phyloP scores from a whole-genome alignment of 2,888 invertebrate species.

The Diadegma fenestrale region DNA sequence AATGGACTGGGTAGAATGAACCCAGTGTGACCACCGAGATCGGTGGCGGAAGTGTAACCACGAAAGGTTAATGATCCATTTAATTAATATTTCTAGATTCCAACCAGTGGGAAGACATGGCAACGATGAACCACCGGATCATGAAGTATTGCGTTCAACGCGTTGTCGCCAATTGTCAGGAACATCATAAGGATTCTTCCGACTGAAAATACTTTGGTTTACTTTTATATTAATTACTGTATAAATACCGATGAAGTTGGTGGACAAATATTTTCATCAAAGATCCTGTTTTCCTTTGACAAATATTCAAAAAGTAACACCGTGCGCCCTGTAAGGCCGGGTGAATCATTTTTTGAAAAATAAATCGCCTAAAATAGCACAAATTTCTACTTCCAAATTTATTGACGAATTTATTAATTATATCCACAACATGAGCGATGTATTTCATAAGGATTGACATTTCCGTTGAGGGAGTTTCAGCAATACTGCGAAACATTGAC shows the following conservation, averaged over 20 bases:
- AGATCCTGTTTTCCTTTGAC: neutral
- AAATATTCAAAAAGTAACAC: neutral
- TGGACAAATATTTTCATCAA: slow-evolving; percentile 31
- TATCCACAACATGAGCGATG: neutral
- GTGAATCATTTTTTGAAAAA: neutral
- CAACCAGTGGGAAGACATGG: slow-evolving; percentile 71
- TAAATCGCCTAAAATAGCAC: neutral
- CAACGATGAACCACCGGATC: slow-evolving; percentile 76
- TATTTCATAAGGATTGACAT: neutral
- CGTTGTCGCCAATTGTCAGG: slow-evolving; percentile 11
- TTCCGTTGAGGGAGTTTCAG: neutral
- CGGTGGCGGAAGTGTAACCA: too few species aligned
- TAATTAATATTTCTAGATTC: slow-evolving; percentile 74
- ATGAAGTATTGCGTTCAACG: slow-evolving; percentile 73
- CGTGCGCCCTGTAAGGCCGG: neutral
- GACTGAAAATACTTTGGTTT: slow-evolving; percentile 11
- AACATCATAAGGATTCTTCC: neutral
- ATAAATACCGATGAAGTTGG: neutral
- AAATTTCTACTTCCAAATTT: neutral
- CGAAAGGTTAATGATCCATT: neutral
- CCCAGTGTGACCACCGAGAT: too few species aligned
- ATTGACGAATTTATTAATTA: neutral
- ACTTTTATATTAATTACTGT: neutral
- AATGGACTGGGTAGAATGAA: too few species aligned
- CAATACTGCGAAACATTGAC: neutral